These are phyloP conservation scores for Calyptomena viridis DNA, from an alignment of 2,113 vertebrate species.

Conservation along the genomic window DNA sequence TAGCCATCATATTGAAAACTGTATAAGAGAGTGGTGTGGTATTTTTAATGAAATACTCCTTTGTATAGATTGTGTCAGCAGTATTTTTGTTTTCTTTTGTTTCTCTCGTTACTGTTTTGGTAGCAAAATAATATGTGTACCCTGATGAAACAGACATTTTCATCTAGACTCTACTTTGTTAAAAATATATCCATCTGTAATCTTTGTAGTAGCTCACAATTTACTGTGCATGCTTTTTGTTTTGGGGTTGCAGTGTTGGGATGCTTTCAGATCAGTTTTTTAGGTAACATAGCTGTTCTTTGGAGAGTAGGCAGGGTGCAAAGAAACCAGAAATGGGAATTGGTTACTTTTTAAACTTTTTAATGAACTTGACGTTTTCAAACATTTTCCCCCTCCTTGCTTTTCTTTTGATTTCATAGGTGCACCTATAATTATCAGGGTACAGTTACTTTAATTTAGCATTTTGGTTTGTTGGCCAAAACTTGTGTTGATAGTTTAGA, in stretches of 20 bases:
- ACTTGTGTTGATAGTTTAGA: background rate
- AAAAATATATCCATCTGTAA: background rate
- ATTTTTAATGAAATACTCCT: background rate
- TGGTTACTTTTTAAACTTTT: background rate
- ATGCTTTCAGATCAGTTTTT: background rate
- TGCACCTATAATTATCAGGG: background rate
- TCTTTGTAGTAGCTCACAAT: background rate
- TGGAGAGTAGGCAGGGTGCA: background rate
- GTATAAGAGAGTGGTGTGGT: background rate
- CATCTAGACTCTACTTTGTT: background rate
- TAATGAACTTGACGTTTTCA: background rate
- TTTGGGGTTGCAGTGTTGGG: background rate
- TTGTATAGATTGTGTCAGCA: background rate
- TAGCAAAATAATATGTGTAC: background rate
- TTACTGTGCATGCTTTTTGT: background rate
- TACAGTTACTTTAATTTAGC: background rate
- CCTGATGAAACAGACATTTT: background rate
- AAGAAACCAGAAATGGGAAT: background rate
- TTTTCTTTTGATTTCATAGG: background rate
- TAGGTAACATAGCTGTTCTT: background rate
- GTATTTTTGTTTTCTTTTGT: background rate
- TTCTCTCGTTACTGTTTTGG: background rate
- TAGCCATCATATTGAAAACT: background rate
- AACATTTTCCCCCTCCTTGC: background rate
- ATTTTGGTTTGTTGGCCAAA: background rate